These are phyloP conservation scores for Plemyria rubiginata DNA, from an alignment of 2,888 invertebrate species.

Conservation along the genomic window DNA sequence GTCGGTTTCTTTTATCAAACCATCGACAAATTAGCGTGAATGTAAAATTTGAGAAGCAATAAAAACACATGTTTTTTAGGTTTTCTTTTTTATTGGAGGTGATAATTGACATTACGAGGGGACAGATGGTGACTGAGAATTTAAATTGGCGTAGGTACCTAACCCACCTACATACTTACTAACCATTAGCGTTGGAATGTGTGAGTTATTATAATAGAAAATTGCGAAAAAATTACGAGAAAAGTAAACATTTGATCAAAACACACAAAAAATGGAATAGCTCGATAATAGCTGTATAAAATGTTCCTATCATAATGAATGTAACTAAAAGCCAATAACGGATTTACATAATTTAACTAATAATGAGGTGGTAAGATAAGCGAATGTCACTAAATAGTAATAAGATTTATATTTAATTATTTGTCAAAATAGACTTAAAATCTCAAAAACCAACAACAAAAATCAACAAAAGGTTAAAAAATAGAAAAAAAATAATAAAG, in stretches of 20 bases:
- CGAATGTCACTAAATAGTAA: too few species aligned
- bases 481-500: too few species aligned
- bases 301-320: too few species aligned
- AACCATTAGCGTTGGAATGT: constrained; percentile 39
- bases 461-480: too few species aligned
- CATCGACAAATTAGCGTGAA: constrained; percentile 83
- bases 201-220: background rate
- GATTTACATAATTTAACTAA: too few species aligned
- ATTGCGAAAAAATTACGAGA: constrained; percentile 4
- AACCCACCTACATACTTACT: constrained; percentile 21
- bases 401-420: too few species aligned
- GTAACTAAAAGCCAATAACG: too few species aligned
- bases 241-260: constrained; percentile 16
- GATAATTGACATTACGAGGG: constrained; percentile 83
- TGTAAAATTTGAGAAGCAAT: constrained; percentile 80
- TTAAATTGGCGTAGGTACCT: constrained; percentile 64
- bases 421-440: too few species aligned
- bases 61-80: constrained; percentile 74
- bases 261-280: too few species aligned
- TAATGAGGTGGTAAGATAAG: too few species aligned
- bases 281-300: too few species aligned
- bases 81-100: constrained; percentile 77
- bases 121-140: constrained; percentile 62
- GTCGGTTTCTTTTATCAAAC: constrained; percentile 77
- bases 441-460: too few species aligned